Percentiles rank a stretch among this genome's conserved stretches.
These are phyloP conservation scores for Orthosia gothica DNA, from an alignment of 2,888 invertebrate species.

Conservation along the genomic window DNA sequence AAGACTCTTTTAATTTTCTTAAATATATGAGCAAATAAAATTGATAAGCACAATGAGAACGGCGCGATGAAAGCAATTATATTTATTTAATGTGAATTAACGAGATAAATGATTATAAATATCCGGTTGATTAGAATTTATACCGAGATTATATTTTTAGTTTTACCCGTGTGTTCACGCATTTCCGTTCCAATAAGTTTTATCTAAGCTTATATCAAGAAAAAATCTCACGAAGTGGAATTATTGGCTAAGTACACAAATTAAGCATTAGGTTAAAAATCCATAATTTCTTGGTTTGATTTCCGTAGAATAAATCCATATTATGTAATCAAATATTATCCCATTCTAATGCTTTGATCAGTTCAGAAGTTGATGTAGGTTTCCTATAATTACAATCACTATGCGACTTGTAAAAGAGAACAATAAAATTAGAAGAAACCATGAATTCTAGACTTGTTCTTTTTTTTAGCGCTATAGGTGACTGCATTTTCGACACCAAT, in stretches of 20 bases:
- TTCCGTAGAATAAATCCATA: neutral
- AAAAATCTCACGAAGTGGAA: constrained; percentile 20
- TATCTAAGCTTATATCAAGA: constrained; percentile 30
- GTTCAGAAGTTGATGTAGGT: neutral
- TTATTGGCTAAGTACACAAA: constrained; percentile 5
- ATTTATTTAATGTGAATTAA: constrained; percentile 44
- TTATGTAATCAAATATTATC: neutral
- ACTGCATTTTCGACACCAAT: neutral
- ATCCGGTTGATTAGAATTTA: constrained; percentile 42
- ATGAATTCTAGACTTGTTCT: no score
- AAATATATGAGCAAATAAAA: constrained; percentile 45
- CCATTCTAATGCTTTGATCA: neutral
- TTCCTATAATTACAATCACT: no score
- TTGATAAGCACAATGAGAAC: constrained; percentile 55
- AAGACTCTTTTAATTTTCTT: constrained; percentile 36
- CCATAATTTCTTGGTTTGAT: neutral
- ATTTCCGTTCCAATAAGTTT: constrained; percentile 47
- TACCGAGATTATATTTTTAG: constrained; percentile 45
- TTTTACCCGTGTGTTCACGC: constrained; percentile 36
- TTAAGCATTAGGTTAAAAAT: neutral
- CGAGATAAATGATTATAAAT: constrained; percentile 54
- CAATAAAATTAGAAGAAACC: neutral
- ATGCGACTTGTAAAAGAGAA: neutral
- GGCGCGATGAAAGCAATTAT: constrained; percentile 51
- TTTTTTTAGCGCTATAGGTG: neutral